These are phyloP conservation scores for Parasteatoda lunata DNA, from an alignment of 2,888 invertebrate species.

Conservation along the genomic window DNA sequence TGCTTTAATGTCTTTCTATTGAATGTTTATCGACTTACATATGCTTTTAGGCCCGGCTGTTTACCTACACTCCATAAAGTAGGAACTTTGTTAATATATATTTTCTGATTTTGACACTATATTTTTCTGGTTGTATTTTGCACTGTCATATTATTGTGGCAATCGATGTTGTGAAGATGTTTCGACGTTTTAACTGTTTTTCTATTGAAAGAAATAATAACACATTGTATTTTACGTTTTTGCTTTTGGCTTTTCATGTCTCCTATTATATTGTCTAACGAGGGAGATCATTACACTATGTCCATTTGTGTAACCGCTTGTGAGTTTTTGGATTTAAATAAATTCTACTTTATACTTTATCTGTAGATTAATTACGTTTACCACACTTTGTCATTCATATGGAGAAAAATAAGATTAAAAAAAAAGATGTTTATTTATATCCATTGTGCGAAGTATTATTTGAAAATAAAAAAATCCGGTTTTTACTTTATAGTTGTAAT, in stretches of 20 bases:
- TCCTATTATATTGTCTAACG: constrained; percentile 19
- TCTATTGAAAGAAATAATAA: constrained; percentile 4
- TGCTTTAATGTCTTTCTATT: not conserved
- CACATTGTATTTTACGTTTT: constrained; percentile 50
- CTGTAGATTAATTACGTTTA: too few relatives aligned
- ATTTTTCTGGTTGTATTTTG: constrained; percentile 25
- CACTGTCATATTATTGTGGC: constrained; percentile 37
- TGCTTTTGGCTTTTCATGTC: constrained; percentile 28
- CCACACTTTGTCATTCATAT: too few relatives aligned
- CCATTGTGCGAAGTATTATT: too few relatives aligned
- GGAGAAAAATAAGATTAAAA: too few relatives aligned
- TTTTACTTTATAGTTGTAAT: too few relatives aligned
- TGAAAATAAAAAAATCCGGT: too few relatives aligned
- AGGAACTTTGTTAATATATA: too few relatives aligned
- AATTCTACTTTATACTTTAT: constrained; percentile 62
- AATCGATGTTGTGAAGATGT: constrained; percentile 46
- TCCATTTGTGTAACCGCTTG: constrained; percentile 60
- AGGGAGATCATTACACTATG: constrained; percentile 54
- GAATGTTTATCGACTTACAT: not conserved
- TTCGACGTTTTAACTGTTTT: constrained; percentile 8
- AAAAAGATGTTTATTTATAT: too few relatives aligned
- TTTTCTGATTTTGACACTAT: constrained; percentile 22
- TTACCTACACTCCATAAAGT: not conserved
- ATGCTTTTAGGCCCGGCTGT: not conserved
- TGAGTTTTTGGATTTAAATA: constrained; percentile 57